These are phyloP conservation scores for Trogon surrucura DNA, from an alignment of 2,113 vertebrate genomes.

Conservation along the genomic window DNA sequence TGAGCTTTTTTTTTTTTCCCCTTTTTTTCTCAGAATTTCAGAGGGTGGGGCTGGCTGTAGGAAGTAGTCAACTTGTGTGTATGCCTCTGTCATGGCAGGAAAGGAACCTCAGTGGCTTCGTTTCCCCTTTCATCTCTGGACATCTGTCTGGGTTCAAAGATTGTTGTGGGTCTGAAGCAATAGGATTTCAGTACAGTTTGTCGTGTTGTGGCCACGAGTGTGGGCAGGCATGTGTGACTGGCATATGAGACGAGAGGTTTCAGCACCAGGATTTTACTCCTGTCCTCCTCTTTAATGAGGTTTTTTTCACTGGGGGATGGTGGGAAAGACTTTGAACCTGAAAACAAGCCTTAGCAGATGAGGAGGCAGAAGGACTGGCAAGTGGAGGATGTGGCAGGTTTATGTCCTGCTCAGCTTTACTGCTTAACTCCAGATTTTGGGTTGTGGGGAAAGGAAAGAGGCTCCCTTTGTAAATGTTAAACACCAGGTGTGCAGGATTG, in stretches of 20 bases:
- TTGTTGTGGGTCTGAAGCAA: background rate
- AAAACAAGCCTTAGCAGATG: background rate
- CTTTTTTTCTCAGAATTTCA: conserved; percentile 55
- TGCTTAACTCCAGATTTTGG: background rate
- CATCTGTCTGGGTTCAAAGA: conserved; percentile 39
- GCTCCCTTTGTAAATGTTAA: background rate
- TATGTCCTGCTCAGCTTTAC: background rate
- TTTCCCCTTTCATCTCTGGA: conserved; percentile 41
- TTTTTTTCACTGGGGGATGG: background rate
- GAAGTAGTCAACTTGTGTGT: background rate
- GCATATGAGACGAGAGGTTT: background rate
- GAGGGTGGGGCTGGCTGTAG: conserved; percentile 27
- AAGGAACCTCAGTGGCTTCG: background rate
- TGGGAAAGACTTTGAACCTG: conserved; percentile 15
- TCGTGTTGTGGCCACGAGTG: background rate
- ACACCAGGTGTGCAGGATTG: background rate
- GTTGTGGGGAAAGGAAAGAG: background rate
- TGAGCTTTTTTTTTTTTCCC: background rate
- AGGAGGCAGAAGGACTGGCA: background rate
- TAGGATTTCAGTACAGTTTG: background rate
- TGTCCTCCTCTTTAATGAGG: background rate
- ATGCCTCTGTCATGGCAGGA: background rate
- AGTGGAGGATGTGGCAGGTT: background rate
- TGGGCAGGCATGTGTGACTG: background rate
- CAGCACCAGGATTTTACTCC: background rate